These are phyloP conservation scores for Peromyscus nudipes DNA, from an alignment of 2,797 vertebrate genomes.

Conservation along the genomic window DNA sequence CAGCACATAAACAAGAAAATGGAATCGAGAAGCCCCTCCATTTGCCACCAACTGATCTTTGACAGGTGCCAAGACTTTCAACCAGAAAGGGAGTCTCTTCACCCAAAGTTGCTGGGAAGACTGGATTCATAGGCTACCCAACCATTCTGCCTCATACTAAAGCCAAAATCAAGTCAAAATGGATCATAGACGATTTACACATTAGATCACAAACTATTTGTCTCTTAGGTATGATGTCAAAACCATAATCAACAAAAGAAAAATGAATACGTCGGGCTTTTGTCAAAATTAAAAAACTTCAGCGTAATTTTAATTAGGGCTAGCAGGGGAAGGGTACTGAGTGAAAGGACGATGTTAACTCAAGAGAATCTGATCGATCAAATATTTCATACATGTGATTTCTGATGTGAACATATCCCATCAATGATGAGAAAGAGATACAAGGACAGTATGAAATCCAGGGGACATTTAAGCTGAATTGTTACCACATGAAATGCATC, in stretches of 20 bases:
- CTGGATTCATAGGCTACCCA: neutral
- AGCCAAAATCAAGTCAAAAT: neutral
- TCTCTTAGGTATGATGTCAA: neutral
- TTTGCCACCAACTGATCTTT: neutral
- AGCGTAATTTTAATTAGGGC: neutral
- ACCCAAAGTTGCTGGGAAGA: neutral
- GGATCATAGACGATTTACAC: neutral
- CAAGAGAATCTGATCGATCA: neutral
- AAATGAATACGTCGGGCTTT: neutral
- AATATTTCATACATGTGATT: neutral
- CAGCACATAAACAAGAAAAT: neutral
- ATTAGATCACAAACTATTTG: neutral
- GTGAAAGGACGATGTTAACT: neutral
- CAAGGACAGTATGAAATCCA: neutral
- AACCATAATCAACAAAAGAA: slow-evolving; percentile 5
- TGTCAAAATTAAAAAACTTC: neutral
- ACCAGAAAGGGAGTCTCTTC: neutral
- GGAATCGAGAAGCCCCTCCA: neutral
- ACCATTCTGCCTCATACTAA: neutral
- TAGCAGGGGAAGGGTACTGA: neutral
- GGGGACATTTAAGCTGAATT: neutral
- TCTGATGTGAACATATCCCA: neutral
- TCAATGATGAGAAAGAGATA: neutral
- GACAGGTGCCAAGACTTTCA: neutral
- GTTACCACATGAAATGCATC: neutral